phyloP scores from a whole-genome alignment of 2,888 invertebrate species.

The Shargacucullia verbasci region DNA sequence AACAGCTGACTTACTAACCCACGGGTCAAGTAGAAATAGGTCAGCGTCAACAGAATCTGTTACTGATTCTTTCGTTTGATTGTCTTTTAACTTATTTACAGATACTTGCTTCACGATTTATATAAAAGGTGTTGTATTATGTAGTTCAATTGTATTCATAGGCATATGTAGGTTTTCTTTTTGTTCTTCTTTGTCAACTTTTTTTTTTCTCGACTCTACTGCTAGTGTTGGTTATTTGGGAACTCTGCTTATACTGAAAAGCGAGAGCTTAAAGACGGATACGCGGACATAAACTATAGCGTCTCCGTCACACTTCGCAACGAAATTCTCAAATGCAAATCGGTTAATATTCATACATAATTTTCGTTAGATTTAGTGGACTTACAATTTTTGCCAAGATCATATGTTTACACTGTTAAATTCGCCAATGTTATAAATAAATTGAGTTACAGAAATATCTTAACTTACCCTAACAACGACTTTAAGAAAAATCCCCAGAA shows the following conservation, averaged over 20 bases:
- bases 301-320: conserved; percentile 24
- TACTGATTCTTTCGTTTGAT: conserved; percentile 1
- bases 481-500: conserved; percentile 86
- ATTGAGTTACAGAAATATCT: neutral
- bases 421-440: conserved; percentile 5
- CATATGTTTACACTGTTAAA: neutral
- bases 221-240: too few relatives aligned
- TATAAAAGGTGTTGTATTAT: too few relatives aligned
- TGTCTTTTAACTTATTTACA: conserved; percentile 1
- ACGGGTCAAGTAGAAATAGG: conserved; percentile 29
- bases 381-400: too few relatives aligned
- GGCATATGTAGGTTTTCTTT: too few relatives aligned
- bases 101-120: too few relatives aligned
- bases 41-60: conserved; percentile 10
- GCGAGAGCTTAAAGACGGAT: too few relatives aligned
- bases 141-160: too few relatives aligned
- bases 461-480: conserved; percentile 84
- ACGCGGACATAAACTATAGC: conserved; percentile 1
- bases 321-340: conserved; percentile 9
- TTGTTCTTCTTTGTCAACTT: too few relatives aligned
- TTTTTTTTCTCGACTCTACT: too few relatives aligned
- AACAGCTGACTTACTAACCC: conserved; percentile 26
- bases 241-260: too few relatives aligned
- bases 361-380: too few relatives aligned
- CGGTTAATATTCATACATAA: conserved; percentile 34